phyloP scores from a whole-genome alignment of 2,888 invertebrate genomes.

The Leucophenga maculata region DNA sequence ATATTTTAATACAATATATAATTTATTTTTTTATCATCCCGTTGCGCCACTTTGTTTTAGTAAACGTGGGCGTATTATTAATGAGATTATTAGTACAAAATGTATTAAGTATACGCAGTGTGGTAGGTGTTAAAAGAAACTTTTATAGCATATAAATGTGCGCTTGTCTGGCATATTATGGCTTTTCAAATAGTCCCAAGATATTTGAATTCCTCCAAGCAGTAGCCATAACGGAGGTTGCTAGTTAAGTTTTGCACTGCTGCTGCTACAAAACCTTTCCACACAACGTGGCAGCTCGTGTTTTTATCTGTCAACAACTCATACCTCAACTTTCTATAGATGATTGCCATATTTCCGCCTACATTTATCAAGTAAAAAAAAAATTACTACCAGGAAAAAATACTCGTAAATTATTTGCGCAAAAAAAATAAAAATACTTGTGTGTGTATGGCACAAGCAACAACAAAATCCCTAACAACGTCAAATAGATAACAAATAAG shows the following conservation, averaged over 20 bases:
- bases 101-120: constrained; percentile 16
- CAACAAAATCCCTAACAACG: constrained; percentile 3
- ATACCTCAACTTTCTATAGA: not conserved
- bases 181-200: not conserved
- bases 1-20: too few relatives aligned
- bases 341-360: constrained; percentile 9
- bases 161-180: too few relatives aligned
- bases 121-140: not conserved
- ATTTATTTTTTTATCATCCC: not conserved
- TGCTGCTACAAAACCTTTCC: not conserved
- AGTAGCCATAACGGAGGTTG: too few relatives aligned
- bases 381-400: not conserved
- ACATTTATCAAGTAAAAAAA: not conserved
- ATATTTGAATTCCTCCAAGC: not conserved
- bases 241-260: too few relatives aligned
- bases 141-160: too few relatives aligned
- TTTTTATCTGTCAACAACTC: not conserved
- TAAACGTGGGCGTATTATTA: not conserved
- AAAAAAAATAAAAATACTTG: not conserved
- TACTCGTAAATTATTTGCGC: not conserved
- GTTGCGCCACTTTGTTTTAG: not conserved
- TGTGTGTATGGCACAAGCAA: not conserved
- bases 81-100: not conserved
- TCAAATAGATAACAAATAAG: constrained; percentile 14
- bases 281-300: not conserved